Conservation (phyloP, 2,888 invertebrate genomes). For the Drosophila tripunctata region DNA sequence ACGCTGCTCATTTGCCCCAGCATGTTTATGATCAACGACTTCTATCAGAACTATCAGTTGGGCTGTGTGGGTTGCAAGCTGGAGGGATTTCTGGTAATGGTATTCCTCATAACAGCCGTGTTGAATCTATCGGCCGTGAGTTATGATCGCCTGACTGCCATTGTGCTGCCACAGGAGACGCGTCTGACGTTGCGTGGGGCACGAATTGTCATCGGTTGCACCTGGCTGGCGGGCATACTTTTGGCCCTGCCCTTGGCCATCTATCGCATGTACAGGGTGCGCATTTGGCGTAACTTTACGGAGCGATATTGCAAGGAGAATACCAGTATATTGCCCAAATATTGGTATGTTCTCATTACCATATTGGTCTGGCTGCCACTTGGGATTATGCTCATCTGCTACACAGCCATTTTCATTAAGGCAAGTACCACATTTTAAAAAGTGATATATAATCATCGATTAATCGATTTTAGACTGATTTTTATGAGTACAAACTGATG, state of each 20-base stretch:
- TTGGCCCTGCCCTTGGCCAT: slow-evolving; percentile 88
- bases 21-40: slow-evolving; percentile 90
- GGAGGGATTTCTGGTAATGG: slow-evolving; percentile 91
- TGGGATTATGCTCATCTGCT: slow-evolving; percentile 89
- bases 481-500: too few relatives aligned
- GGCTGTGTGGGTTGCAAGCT: slow-evolving; percentile 90
- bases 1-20: slow-evolving; percentile 89
- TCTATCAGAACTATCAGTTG: slow-evolving; percentile 91
- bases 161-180: slow-evolving; percentile 89
- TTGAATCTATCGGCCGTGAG: slow-evolving; percentile 91
- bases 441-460: too few relatives aligned
- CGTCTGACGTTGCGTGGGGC: slow-evolving; percentile 88
- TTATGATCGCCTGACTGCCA: slow-evolving; percentile 92
- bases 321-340: slow-evolving; percentile 87
- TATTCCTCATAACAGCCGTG: slow-evolving; percentile 90
- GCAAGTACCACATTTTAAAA: too few relatives aligned
- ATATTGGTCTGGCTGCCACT: slow-evolving; percentile 92
- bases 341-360: slow-evolving; percentile 91
- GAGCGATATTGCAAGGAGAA: slow-evolving; percentile 92
- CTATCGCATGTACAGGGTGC: slow-evolving; percentile 87
- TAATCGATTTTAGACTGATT: too few relatives aligned
- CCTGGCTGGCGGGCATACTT: slow-evolving; percentile 88
- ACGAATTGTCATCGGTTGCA: slow-evolving; percentile 87
- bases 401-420: slow-evolving; percentile 89
- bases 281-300: slow-evolving; percentile 90